These are phyloP conservation scores for Scolopax bukidnonensis DNA, from an alignment of 2,797 vertebrate species.

Conservation along the genomic window DNA sequence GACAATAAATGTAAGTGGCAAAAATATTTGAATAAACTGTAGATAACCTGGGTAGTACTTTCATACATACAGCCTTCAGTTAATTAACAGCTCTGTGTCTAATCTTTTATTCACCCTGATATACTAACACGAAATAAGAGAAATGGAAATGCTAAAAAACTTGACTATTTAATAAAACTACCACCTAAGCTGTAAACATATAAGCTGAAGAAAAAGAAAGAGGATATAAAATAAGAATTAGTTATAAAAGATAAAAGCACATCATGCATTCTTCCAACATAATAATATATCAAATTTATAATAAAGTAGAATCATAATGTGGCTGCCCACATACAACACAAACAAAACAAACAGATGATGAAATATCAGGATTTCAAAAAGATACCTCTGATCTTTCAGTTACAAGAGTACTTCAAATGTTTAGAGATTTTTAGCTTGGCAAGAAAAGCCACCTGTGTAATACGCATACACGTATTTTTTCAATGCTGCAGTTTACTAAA, in stretches of 20 bases:
- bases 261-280: slow-evolving; percentile 48
- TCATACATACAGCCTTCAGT: background rate
- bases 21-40: slow-evolving; percentile 1
- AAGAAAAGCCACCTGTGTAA: slow-evolving; percentile 59
- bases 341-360: slow-evolving; percentile 58
- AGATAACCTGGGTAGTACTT: background rate
- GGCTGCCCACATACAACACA: slow-evolving; percentile 57
- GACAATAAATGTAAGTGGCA: background rate
- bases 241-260: slow-evolving; percentile 67
- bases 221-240: slow-evolving; percentile 69
- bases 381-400: slow-evolving; percentile 71
- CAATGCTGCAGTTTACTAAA: slow-evolving; percentile 61
- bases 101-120: slow-evolving; percentile 2
- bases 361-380: slow-evolving; percentile 69
- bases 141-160: slow-evolving; percentile 39
- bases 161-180: slow-evolving; percentile 44
- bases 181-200: slow-evolving; percentile 42
- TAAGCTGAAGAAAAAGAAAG: slow-evolving; percentile 44
- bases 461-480: slow-evolving; percentile 59
- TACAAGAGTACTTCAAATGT: slow-evolving; percentile 64
- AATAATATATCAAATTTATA: slow-evolving; percentile 44
- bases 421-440: slow-evolving; percentile 69
- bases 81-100: background rate
- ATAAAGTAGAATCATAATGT: slow-evolving; percentile 63
- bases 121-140: slow-evolving; percentile 19